Evolutionary conservation across 2,113 vertebrate genomes (phyloP).

Genomic region (Aegotheles bennettii): DNA sequence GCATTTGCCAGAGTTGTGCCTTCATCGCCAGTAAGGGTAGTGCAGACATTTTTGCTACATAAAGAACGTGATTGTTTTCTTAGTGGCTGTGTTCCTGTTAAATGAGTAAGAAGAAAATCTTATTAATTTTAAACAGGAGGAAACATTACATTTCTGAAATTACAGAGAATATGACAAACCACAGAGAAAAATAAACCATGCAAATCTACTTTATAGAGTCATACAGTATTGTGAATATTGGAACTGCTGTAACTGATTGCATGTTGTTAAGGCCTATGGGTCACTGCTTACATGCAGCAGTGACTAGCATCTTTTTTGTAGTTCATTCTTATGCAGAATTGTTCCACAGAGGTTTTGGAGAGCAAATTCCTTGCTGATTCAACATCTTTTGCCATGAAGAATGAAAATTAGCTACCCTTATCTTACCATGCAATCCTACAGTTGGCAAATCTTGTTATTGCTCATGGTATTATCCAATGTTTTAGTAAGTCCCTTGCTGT

Average conservation of each 20-base stretch:
- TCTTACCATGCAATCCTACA: not conserved
- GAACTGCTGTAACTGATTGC: not conserved
- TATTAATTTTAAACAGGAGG: not conserved
- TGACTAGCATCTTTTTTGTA: not conserved
- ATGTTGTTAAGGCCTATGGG: not conserved
- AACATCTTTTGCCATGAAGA: conserved; percentile 5
- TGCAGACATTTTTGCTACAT: not conserved
- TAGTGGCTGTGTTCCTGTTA: not conserved
- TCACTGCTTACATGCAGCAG: not conserved
- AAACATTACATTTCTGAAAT: not conserved
- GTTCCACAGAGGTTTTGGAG: not conserved
- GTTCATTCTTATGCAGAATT: not conserved
- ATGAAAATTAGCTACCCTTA: not conserved
- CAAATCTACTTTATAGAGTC: not conserved
- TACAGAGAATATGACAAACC: not conserved
- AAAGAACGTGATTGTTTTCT: not conserved
- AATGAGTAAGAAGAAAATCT: not conserved
- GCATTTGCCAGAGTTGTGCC: not conserved
- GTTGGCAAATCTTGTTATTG: conserved; percentile 4
- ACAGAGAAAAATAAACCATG: not conserved
- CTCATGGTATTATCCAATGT: not conserved
- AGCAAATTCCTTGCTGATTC: conserved; percentile 4
- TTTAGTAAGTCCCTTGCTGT: conserved; percentile 15
- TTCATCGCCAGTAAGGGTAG: not conserved
- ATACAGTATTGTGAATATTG: not conserved